Conservation (phyloP, 92 coral and sea anemone species). For the Zoanthus gigantus region DNA sequence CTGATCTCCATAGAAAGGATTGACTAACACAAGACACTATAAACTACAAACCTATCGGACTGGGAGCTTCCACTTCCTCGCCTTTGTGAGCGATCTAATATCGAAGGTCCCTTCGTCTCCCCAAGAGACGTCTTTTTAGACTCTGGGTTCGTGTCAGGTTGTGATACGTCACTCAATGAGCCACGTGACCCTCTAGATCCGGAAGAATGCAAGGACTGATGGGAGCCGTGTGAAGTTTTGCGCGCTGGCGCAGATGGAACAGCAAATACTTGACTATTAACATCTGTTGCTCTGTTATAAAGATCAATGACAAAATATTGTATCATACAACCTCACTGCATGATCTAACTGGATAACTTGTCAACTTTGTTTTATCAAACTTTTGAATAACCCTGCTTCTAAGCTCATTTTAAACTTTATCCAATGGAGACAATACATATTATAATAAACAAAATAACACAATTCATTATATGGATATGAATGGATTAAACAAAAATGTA, state of each 20-base stretch:
- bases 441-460: no score
- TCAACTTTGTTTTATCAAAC: no score
- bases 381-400: no score
- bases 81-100: conserved; percentile 66
- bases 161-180: conserved; percentile 75
- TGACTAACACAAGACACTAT: background rate
- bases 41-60: conserved; percentile 17
- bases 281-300: background rate
- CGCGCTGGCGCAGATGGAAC: conserved; percentile 81
- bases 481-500: no score
- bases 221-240: conserved; percentile 69
- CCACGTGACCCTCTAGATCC: conserved; percentile 87
- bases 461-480: no score
- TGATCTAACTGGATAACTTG: no score
- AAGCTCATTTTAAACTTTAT: no score
- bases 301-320: background rate
- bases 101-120: conserved; percentile 63
- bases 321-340: no score
- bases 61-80: conserved; percentile 76
- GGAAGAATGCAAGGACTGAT: conserved; percentile 75
- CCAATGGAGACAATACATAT: no score
- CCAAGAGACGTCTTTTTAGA: conserved; percentile 51
- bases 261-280: conserved; percentile 56
- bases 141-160: conserved; percentile 83
- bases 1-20: background rate